Conservation (phyloP, 2,113 vertebrate genomes). For the Toxotes chatareus region DNA sequence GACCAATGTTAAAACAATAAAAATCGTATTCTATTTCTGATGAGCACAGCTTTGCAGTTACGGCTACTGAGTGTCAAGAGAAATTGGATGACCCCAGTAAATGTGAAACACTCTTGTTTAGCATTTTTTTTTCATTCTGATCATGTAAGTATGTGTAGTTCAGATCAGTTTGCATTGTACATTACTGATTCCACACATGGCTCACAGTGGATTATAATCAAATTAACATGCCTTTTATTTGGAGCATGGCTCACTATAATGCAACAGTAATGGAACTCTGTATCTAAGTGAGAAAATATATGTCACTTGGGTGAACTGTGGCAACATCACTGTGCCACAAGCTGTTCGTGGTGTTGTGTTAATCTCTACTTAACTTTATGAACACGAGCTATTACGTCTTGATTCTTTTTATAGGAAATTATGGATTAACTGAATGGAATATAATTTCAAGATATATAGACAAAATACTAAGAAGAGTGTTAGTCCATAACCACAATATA, state of each 20-base stretch:
- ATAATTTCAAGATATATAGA: neutral
- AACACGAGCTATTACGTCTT: neutral
- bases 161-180: neutral
- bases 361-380: neutral
- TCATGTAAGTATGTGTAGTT: neutral
- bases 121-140: neutral
- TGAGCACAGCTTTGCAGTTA: too few species aligned
- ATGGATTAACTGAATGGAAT: neutral
- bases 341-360: too few species aligned
- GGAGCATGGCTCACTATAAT: neutral
- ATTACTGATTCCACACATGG: neutral
- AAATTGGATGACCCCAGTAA: too few species aligned
- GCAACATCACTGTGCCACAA: neutral
- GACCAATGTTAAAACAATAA: neutral
- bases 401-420: neutral
- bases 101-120: neutral
- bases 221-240: neutral
- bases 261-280: neutral
- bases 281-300: too few species aligned
- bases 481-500: neutral
- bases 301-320: neutral
- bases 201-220: neutral
- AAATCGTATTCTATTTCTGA: too few species aligned
- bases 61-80: too few species aligned
- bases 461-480: too few species aligned